Evolutionary conservation across 2,113 vertebrate genomes (phyloP).

Genomic region (Lichenostomus cassidix): DNA sequence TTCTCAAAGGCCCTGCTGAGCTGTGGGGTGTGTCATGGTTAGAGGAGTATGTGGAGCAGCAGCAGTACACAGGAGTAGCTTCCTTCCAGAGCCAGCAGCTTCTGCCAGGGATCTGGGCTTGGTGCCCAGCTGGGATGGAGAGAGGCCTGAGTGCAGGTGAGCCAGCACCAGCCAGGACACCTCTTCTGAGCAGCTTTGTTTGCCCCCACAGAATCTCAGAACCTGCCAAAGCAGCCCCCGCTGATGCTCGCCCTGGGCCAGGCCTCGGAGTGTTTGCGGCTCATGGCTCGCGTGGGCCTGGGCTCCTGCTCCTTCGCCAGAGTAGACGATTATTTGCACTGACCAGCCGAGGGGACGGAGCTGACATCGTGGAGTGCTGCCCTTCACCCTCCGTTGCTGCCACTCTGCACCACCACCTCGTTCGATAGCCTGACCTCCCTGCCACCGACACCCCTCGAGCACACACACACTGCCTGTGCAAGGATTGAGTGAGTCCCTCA

Average conservation of each 20-base stretch:
- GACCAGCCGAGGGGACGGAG: slow-evolving; percentile 67
- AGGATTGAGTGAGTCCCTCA: slow-evolving; percentile 36
- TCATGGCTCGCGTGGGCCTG: slow-evolving; percentile 93
- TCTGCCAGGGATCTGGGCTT: neutral
- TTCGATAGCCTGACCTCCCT: slow-evolving; percentile 9
- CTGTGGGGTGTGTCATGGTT: accelerated
- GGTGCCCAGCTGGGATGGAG: neutral
- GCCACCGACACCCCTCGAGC: slow-evolving; percentile 12
- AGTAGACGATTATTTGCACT: slow-evolving; percentile 99
- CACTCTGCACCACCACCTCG: slow-evolving; percentile 42
- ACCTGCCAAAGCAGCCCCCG: slow-evolving; percentile 97
- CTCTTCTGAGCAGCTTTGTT: neutral
- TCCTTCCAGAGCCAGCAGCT: neutral
- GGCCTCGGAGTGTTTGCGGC: slow-evolving; percentile 95
- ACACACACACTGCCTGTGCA: slow-evolving; percentile 17
- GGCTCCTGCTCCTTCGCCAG: slow-evolving; percentile 98
- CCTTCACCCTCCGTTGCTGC: slow-evolving; percentile 51
- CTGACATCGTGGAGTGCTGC: slow-evolving; percentile 50
- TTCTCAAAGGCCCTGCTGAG: neutral
- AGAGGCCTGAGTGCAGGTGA: neutral
- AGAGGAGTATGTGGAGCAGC: neutral
- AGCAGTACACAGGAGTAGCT: neutral
- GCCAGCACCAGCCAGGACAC: accelerated
- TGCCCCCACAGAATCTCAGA: slow-evolving; percentile 89
- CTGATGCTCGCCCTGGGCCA: slow-evolving; percentile 96